phyloP scores from a whole-genome alignment of 2,888 invertebrate species.

The Smittia sp. region DNA sequence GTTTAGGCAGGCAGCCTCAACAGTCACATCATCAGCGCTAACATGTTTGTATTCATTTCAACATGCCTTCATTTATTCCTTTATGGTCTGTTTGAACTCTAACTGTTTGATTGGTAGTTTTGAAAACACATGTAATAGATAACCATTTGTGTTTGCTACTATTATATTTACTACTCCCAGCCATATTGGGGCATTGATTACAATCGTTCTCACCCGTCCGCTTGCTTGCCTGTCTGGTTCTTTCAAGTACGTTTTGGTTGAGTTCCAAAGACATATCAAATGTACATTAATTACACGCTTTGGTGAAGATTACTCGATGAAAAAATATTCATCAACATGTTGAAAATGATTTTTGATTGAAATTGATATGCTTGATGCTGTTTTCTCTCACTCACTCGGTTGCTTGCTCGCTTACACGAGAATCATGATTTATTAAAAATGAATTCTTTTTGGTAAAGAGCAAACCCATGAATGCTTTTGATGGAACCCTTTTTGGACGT shows the following conservation, averaged over 20 bases:
- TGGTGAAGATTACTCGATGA: not conserved
- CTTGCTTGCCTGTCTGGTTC: not conserved
- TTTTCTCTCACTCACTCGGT: too few species aligned
- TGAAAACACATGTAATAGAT: slow-evolving; percentile 32
- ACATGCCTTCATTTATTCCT: not conserved
- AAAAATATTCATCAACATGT: not conserved
- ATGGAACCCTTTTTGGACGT: not conserved
- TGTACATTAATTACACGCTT: slow-evolving; percentile 26
- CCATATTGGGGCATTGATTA: slow-evolving; percentile 24
- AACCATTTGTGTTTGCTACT: slow-evolving; percentile 37
- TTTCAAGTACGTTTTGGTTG: not conserved
- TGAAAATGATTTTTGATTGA: slow-evolving; percentile 26
- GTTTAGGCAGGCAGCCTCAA: not conserved
- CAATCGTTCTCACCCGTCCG: not conserved
- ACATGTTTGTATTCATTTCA: not conserved
- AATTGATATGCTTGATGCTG: slow-evolving; percentile 31
- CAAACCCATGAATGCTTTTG: not conserved
- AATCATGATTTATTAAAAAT: slow-evolving; percentile 36
- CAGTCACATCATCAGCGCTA: not conserved
- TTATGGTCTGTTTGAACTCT: slow-evolving; percentile 22
- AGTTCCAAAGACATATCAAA: slow-evolving; percentile 28
- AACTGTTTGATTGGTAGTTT: slow-evolving; percentile 19
- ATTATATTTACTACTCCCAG: not conserved
- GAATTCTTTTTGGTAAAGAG: not conserved
- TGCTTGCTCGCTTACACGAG: not conserved